Conservation (phyloP, 2,888 invertebrate genomes). For the Drosophila birchii region DNA sequence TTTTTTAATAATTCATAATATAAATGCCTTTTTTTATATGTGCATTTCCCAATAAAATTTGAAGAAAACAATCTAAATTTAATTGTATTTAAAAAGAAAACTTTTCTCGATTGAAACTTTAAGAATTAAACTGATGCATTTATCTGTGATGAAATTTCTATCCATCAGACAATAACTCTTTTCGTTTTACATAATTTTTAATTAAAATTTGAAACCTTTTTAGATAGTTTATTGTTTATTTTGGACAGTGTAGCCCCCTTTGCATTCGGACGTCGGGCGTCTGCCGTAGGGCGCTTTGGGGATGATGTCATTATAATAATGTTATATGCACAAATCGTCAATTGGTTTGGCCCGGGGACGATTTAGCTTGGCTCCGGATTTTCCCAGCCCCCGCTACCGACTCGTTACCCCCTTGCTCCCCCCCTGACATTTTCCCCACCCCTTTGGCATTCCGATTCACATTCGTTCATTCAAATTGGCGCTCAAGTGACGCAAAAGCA, state of each 20-base stretch:
- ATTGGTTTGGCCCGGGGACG: slow-evolving; percentile 44
- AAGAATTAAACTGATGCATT: background rate
- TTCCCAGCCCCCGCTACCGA: background rate
- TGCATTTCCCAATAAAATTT: background rate
- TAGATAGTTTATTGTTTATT: rapidly evolving
- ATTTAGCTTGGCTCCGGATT: slow-evolving; percentile 20
- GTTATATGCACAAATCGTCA: slow-evolving; percentile 61
- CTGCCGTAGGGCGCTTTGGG: slow-evolving; percentile 13
- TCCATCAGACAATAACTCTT: background rate
- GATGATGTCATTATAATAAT: slow-evolving; percentile 69
- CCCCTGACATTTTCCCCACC: slow-evolving; percentile 6
- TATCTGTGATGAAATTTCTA: background rate
- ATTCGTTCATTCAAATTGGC: slow-evolving; percentile 36
- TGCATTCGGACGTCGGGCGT: slow-evolving; percentile 11
- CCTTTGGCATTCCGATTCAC: slow-evolving; percentile 20
- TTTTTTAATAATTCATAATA: background rate
- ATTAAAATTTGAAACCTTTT: background rate
- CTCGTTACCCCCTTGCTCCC: background rate
- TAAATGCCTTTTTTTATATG: background rate
- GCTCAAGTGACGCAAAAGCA: slow-evolving; percentile 62
- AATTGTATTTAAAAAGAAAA: background rate
- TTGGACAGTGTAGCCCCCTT: slow-evolving; percentile 4
- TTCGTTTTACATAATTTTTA: background rate
- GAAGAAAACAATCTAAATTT: no score
- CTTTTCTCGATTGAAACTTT: background rate